Evolutionary conservation across 2,113 vertebrate species (phyloP).

Genomic region (Bostrychus sinensis): DNA sequence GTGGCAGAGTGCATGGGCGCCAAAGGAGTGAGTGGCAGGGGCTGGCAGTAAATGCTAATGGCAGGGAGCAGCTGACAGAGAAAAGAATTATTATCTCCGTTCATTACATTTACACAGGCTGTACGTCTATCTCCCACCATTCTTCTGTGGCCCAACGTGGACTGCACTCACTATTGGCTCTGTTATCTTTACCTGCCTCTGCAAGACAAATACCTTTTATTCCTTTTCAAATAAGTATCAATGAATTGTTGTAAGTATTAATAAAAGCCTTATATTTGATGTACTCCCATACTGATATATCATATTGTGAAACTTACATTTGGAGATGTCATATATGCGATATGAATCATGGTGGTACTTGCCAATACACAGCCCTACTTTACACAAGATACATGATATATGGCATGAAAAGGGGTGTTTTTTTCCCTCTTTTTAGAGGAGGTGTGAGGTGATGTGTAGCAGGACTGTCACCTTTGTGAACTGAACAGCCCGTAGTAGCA

Average conservation of each 20-base stretch:
- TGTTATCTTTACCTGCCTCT: conserved; percentile 70
- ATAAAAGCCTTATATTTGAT: background rate
- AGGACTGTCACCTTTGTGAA: conserved; percentile 49
- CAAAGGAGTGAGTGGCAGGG: conserved; percentile 72
- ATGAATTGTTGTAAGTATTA: conserved; percentile 24
- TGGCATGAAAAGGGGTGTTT: background rate
- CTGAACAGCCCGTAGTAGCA: conserved; percentile 38
- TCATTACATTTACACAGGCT: conserved; percentile 74
- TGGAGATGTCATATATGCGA: too few relatives aligned
- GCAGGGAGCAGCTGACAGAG: conserved; percentile 73
- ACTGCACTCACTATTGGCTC: conserved; percentile 47
- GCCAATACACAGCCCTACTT: background rate
- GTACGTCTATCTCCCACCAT: conserved; percentile 47
- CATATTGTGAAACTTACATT: too few relatives aligned
- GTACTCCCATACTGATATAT: too few relatives aligned
- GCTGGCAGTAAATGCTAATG: conserved; percentile 79
- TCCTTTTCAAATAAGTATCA: conserved; percentile 11
- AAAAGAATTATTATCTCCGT: conserved; percentile 77
- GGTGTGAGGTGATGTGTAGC: conserved; percentile 24
- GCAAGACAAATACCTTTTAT: conserved; percentile 52
- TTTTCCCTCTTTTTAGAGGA: conserved; percentile 23
- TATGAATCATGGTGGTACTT: background rate
- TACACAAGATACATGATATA: background rate
- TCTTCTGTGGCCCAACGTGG: conserved; percentile 34
- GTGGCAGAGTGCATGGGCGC: conserved; percentile 64